These are phyloP conservation scores for Lithophane ornitopus DNA, from an alignment of 2,888 invertebrate species.

Conservation along the genomic window DNA sequence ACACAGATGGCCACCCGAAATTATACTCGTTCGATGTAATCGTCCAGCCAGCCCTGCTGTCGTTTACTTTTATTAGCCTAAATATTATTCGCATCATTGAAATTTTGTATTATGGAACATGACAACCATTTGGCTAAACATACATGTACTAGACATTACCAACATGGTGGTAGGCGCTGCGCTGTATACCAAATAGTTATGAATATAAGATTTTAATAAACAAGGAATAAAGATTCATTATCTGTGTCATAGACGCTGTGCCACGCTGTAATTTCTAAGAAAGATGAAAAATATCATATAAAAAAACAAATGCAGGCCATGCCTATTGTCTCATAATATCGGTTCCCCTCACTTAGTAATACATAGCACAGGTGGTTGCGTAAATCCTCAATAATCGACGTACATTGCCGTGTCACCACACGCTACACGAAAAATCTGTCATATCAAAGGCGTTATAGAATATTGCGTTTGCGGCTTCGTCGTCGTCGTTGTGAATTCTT, in stretches of 20 bases:
- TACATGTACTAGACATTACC: neutral
- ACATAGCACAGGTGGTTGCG: slow-evolving; percentile 65
- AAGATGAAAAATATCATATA: slow-evolving; percentile 70
- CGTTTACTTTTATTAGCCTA: slow-evolving; percentile 64
- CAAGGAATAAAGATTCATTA: neutral
- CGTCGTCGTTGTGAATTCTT: slow-evolving; percentile 67
- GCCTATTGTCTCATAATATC: slow-evolving; percentile 67
- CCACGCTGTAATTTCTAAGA: slow-evolving; percentile 66
- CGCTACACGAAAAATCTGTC: slow-evolving; percentile 68
- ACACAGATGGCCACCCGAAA: slow-evolving; percentile 69
- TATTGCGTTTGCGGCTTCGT: slow-evolving; percentile 68
- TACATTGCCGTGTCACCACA: slow-evolving; percentile 69
- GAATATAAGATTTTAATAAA: neutral
- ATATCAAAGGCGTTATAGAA: slow-evolving; percentile 68
- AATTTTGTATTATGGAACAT: slow-evolving; percentile 21
- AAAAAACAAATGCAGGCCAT: slow-evolving; percentile 62
- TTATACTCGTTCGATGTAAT: slow-evolving; percentile 65
- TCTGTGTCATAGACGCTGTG: slow-evolving; percentile 62
- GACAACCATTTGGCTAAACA: neutral
- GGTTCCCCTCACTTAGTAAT: slow-evolving; percentile 32
- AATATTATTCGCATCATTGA: slow-evolving; percentile 57
- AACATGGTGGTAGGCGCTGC: neutral
- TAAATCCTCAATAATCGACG: slow-evolving; percentile 69
- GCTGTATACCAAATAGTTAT: slow-evolving; percentile 1
- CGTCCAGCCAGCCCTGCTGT: slow-evolving; percentile 47